A percentile compares a stretch with the other conserved stretches of the same genome.
Conservation (phyloP, 2,113 vertebrate species). For the Chelonoidis abingdonii region DNA sequence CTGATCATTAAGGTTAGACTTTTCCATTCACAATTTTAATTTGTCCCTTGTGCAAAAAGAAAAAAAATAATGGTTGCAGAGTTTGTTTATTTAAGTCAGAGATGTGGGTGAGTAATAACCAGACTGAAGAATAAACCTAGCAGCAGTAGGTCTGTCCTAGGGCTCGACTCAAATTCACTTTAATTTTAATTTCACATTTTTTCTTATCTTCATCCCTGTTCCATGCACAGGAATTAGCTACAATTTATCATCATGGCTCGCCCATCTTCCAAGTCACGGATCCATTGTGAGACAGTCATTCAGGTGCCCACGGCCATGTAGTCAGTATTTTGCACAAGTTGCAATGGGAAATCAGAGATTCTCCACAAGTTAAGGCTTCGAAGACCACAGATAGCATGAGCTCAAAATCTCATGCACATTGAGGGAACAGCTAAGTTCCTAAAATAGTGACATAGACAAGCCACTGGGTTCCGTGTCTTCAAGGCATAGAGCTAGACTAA, state of each 20-base stretch:
- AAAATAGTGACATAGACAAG: accelerated
- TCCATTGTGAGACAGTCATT: neutral
- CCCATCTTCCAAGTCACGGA: neutral
- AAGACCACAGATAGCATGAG: neutral
- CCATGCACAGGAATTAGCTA: neutral
- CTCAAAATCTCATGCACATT: neutral
- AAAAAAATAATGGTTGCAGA: neutral
- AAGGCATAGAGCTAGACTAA: neutral
- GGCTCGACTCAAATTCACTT: neutral
- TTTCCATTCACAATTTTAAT: neutral
- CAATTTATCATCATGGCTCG: neutral
- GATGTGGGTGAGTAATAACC: neutral
- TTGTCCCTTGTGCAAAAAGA: neutral
- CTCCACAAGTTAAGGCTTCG: neutral
- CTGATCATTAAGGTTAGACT: neutral
- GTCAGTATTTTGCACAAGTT: neutral
- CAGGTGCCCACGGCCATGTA: neutral
- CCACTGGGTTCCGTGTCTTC: neutral
- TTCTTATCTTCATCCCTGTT: neutral
- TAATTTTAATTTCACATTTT: neutral
- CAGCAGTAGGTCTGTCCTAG: neutral
- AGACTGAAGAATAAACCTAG: neutral
- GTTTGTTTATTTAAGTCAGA: neutral
- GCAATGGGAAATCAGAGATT: neutral
- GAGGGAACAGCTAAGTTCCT: accelerated